phyloP scores from a whole-genome alignment of 2,888 invertebrate species.

The Xylota sylvarum region DNA sequence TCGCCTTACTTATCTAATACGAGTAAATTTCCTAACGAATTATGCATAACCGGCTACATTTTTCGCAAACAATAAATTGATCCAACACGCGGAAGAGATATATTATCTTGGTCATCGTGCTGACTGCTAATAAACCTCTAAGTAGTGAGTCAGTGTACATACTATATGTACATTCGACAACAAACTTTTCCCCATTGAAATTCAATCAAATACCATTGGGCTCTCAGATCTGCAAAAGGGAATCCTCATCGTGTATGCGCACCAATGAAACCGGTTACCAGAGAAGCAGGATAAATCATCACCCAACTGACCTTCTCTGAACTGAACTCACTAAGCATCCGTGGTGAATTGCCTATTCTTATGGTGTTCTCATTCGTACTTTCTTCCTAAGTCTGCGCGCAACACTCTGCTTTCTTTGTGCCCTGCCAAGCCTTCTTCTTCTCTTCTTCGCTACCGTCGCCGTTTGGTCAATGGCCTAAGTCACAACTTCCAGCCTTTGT shows the following conservation, averaged over 20 bases:
- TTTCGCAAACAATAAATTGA: neutral
- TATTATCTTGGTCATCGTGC: neutral
- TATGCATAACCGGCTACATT: neutral
- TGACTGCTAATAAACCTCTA: constrained; percentile 30
- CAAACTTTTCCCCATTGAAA: constrained; percentile 5
- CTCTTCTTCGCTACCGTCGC: neutral
- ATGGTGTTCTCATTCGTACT: constrained; percentile 27
- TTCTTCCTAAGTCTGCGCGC: constrained; percentile 4
- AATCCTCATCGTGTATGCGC: constrained; percentile 21
- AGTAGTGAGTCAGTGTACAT: constrained; percentile 6
- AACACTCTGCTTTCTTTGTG: constrained; percentile 11
- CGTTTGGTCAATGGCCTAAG: constrained; percentile 51
- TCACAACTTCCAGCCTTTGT: constrained; percentile 14
- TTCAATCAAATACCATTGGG: neutral
- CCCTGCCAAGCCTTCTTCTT: constrained; percentile 31
- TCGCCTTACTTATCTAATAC: neutral
- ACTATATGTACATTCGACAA: too few species aligned
- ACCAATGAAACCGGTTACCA: constrained; percentile 29
- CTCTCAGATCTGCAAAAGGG: constrained; percentile 39
- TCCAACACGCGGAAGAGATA: constrained; percentile 18
- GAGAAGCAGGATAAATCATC: constrained; percentile 46
- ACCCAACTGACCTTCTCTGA: constrained; percentile 17
- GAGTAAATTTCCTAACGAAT: neutral
- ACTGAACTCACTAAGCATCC: constrained; percentile 7
- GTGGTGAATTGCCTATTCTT: neutral